phyloP scores from a whole-genome alignment of 2,797 vertebrate species.

The Diplodus puntazzo region DNA sequence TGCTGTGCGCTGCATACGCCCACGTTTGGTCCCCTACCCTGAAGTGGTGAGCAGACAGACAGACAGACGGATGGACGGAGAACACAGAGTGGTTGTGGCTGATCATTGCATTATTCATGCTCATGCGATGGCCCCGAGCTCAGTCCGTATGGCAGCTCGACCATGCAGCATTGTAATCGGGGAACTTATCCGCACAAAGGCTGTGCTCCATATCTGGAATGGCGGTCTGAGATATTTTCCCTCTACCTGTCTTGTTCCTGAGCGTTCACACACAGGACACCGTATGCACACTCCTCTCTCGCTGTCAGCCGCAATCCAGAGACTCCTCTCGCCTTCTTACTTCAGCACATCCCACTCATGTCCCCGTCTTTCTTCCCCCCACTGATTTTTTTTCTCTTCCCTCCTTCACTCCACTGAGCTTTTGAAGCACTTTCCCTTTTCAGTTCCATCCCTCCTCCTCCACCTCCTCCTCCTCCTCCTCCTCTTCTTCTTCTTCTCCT shows the following conservation, averaged over 20 bases:
- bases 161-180: slow-evolving; percentile 16
- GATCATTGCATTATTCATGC: slow-evolving; percentile 77
- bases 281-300: slow-evolving; percentile 12
- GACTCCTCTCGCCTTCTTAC: slow-evolving; percentile 25
- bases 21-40: slow-evolving; percentile 28
- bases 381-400: background rate
- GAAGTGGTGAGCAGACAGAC: slow-evolving; percentile 57
- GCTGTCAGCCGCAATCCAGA: slow-evolving; percentile 40
- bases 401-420: slow-evolving; percentile 52
- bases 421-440: slow-evolving; percentile 64
- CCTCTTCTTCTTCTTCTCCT: slow-evolving; percentile 27
- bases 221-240: background rate
- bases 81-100: slow-evolving; percentile 47
- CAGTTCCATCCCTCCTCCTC: slow-evolving; percentile 48
- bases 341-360: slow-evolving; percentile 62
- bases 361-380: background rate
- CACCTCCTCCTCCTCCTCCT: background rate
- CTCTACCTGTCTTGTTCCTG: slow-evolving; percentile 18
- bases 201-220: slow-evolving; percentile 12
- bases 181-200: slow-evolving; percentile 22
- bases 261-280: slow-evolving; percentile 25
- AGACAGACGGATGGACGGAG: slow-evolving; percentile 49
- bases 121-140: slow-evolving; percentile 61
- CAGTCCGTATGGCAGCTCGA: slow-evolving; percentile 46
- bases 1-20: background rate